Evolutionary conservation across 2,797 vertebrate species (phyloP), one percentile per base, ranked within the genome.

Genomic region (Schizopygopsis pylzovi): DNA sequence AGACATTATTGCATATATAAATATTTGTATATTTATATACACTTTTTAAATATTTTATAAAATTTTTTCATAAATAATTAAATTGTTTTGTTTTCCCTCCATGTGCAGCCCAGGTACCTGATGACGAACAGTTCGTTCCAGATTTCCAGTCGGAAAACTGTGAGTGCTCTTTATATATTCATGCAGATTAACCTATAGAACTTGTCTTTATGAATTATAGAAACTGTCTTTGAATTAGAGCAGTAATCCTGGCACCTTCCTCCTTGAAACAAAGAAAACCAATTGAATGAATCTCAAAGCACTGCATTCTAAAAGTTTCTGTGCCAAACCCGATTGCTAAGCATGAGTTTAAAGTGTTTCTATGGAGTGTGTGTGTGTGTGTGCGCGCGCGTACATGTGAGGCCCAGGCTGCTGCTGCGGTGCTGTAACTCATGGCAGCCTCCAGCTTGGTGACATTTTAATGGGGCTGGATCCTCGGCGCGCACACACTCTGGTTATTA

Each of bases 91-190:
- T 87, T 80, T 83, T 79, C 33, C 20, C n/a, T 49, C 47, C 83
- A 59, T 72, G 4, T 73, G 82, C 90, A 93, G 97, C 97, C 93
- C 98, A 97, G 94, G 97, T 96, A 91, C 97, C 98, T 0, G 98
- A 98, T 15, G 97, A 98, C 9, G 98, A 98, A 93, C 98, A 99
- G 86, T 99, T 97, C 95, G 97, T 98, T 93, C 98, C 98, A 90
- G 98, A 99, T 96, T 99, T 98, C 94, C 98, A 97, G 94, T 97
- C 97, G 84, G 97, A 96, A 93, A 97, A 97, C 92, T 81, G 98
- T 99, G 92, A 98, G 98, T 97, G 91, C 79, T 87, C 79, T 39
- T 65, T 33, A 47, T 18, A 79, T 83, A 75, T 89, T 83, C 67
- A 63, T 81, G 79, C 15, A 49, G 33, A 79, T 25, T 3, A 33